Conservation (phyloP, 1,140 invertebrate species). For the Macrocentrus cingulum region DNA sequence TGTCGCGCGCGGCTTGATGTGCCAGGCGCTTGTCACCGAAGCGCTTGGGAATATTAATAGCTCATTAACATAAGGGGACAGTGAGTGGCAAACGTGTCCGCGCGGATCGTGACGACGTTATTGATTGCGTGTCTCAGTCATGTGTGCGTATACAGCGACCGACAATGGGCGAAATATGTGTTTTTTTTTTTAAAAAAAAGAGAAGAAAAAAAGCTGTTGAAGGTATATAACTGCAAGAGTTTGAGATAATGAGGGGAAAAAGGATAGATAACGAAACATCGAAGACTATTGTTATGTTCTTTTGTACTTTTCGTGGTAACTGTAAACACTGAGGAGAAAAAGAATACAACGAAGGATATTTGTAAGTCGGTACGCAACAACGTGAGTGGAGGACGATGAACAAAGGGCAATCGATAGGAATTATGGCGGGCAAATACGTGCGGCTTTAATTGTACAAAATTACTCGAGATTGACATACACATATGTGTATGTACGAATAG, state of each 20-base stretch:
- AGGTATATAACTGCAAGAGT: constrained; percentile 2
- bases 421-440: neutral
- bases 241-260: too few relatives aligned
- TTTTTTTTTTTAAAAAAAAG: too few relatives aligned
- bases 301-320: too few relatives aligned
- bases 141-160: constrained; percentile 22
- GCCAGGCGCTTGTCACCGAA: constrained; percentile 24
- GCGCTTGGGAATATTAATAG: constrained; percentile 51
- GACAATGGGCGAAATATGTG: too few relatives aligned
- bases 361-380: neutral
- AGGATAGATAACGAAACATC: too few relatives aligned
- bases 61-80: constrained; percentile 52
- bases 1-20: constrained; percentile 22
- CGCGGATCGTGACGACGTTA: constrained; percentile 53
- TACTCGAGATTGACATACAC: constrained; percentile 15
- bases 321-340: too few relatives aligned
- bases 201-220: constrained; percentile 28
- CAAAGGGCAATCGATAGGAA: neutral
- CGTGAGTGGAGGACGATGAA: constrained; percentile 1
- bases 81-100: constrained; percentile 44
- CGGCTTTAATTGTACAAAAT: constrained; percentile 22
- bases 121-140: constrained; percentile 43
- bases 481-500: too few relatives aligned
- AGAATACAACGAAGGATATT: too few relatives aligned
- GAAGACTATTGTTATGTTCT: too few relatives aligned